Conservation (phyloP, 2,888 invertebrate genomes). For the Glaucopsyche alexis region DNA sequence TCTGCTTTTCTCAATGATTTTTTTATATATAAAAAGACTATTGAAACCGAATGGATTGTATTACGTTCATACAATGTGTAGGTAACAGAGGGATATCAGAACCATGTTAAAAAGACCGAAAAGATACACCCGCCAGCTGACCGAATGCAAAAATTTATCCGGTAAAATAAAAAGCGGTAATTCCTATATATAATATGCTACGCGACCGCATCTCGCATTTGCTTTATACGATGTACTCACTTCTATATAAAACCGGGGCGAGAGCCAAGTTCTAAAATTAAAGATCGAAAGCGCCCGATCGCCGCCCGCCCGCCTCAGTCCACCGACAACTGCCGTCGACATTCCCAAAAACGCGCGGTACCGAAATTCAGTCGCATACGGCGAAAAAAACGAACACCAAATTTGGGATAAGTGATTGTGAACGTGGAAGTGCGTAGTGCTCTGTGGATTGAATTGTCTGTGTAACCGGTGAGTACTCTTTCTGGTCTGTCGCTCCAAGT, state of each 20-base stretch:
- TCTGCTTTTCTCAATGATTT: too few relatives aligned
- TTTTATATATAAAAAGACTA: too few relatives aligned
- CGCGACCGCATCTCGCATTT: constrained; percentile 75
- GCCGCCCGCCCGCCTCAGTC: constrained; percentile 77
- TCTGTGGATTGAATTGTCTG: constrained; percentile 34
- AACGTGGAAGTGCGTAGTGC: constrained; percentile 51
- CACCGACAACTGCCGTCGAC: constrained; percentile 73
- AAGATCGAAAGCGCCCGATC: constrained; percentile 72
- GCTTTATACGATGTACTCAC: constrained; percentile 80
- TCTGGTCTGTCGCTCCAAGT: constrained; percentile 45
- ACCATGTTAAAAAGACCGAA: constrained; percentile 51
- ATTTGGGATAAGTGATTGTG: constrained; percentile 57
- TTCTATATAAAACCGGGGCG: constrained; percentile 81
- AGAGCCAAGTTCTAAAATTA: constrained; percentile 84
- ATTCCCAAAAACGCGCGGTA: constrained; percentile 69
- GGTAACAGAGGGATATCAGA: neutral
- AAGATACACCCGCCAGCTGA: constrained; percentile 51
- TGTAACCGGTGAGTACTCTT: constrained; percentile 65
- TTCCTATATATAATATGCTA: constrained; percentile 72
- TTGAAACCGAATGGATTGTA: too few relatives aligned
- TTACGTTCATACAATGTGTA: too few relatives aligned
- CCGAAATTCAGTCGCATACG: constrained; percentile 52
- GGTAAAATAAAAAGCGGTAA: constrained; percentile 75
- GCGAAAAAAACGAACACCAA: constrained; percentile 53
- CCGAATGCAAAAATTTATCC: constrained; percentile 72